Evolutionary conservation across 1,140 invertebrate genomes (phyloP).

Genomic region (Drosophila orena): DNA sequence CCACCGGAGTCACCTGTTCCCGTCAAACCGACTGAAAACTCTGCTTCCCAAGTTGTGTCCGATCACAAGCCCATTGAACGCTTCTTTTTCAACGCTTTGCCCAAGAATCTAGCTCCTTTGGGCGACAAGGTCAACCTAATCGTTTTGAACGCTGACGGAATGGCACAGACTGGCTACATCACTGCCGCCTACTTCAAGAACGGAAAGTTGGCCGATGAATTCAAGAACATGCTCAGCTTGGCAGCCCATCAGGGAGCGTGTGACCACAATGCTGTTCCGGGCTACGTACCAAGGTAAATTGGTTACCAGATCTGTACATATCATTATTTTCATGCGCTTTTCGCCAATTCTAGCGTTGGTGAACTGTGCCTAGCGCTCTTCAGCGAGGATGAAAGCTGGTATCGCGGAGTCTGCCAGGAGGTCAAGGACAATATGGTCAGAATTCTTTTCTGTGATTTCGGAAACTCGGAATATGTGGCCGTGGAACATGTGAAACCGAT

Average conservation of each 20-base stretch:
- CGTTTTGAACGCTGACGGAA: background rate
- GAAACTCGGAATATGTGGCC: constrained; percentile 43
- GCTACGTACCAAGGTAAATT: constrained; percentile 48
- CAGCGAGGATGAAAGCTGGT: constrained; percentile 52
- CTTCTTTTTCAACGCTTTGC: constrained; percentile 27
- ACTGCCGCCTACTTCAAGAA: constrained; percentile 38
- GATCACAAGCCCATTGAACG: constrained; percentile 11
- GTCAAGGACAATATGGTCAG: constrained; percentile 9
- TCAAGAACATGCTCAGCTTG: constrained; percentile 12
- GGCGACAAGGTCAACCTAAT: constrained; percentile 23
- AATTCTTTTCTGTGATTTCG: constrained; percentile 56
- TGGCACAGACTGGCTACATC: constrained; percentile 32
- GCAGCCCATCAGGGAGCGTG: constrained; percentile 7
- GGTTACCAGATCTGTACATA: too few species aligned
- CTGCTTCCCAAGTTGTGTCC: background rate
- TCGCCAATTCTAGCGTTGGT: constrained; percentile 27
- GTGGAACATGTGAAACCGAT: constrained; percentile 48
- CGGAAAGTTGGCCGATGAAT: constrained; percentile 12
- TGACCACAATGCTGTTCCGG: background rate
- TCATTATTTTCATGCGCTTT: too few species aligned
- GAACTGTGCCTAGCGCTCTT: constrained; percentile 52
- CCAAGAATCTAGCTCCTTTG: constrained; percentile 21
- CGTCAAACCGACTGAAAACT: background rate
- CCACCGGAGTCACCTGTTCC: constrained; percentile 32
- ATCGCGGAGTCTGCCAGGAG: constrained; percentile 50